Evolutionary conservation across 2,113 vertebrate genomes (phyloP), one percentile per base, ranked within the genome.

Genomic region (Megaceryle maxima): DNA sequence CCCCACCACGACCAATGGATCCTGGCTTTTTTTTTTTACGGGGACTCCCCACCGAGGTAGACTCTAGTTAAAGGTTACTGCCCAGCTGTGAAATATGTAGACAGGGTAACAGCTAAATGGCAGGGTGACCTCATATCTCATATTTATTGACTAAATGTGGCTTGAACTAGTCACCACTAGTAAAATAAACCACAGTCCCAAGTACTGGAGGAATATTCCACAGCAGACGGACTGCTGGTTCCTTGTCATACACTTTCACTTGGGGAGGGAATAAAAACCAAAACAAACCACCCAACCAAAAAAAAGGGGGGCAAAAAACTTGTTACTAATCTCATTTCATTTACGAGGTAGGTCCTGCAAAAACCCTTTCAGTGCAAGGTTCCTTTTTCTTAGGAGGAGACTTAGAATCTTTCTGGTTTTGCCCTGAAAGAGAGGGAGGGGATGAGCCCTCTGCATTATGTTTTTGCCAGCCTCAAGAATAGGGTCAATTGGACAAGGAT

Each of bases 1-100:
- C 94, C 96, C 96, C 96, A 97, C 94, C 93, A 94, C 84, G 97
- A 96, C 73, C 97, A 96, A 88, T 31, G 93, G 97, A 92, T 93
- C 85, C 95, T 97, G 96, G 96, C 89, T 96, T 93, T 51, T 91
- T 83, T 83, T 64, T 92, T 97, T 97, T 94, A 97, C 88, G 95
- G 93, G 10, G 96, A 94, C 97, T 97, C 95, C 97, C 97, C 97
- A 97, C 93, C 8, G 91, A 95, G 96, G 95, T 79, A 97, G 97
- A 97, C 95, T 87, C 97, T 88, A 97, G 97, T 97, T 96, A 97
- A 97, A 95, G 96, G 94, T 97, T 96, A 96, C 96, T 92, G 60
- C 95, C 96, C 96, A 97, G 96, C 95, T 97, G 97, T 87, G 95
- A 83, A 96, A 63, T 94, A 85, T 92, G 93, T 41, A 97, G 97